phyloP scores from a whole-genome alignment of 2,113 vertebrate species.

The Cacatua alba region DNA sequence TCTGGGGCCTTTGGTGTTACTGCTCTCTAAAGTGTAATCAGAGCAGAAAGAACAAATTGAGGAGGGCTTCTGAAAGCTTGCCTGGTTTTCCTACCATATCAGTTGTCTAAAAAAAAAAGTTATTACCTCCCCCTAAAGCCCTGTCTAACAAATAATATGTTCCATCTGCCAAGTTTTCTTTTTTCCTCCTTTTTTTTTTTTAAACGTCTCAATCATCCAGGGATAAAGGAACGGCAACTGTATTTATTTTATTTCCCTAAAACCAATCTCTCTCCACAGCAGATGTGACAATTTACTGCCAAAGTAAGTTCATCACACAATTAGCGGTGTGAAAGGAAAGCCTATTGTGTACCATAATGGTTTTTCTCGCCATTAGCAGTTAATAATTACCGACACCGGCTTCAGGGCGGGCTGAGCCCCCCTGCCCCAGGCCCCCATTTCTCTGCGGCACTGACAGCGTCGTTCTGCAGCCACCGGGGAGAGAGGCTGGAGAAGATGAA shows the following conservation, averaged over 20 bases:
- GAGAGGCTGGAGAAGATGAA: neutral
- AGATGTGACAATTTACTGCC: constrained; percentile 77
- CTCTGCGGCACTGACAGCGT: rapidly evolving
- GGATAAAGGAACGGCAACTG: constrained; percentile 45
- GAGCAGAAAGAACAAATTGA: neutral
- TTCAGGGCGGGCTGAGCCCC: neutral
- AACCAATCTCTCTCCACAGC: constrained; percentile 68
- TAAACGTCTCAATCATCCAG: constrained; percentile 1
- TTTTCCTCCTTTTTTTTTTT: neutral
- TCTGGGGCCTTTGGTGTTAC: rapidly evolving
- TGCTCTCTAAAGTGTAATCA: neutral
- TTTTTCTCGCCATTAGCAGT: constrained; percentile 77
- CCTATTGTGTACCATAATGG: constrained; percentile 70
- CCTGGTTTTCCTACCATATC: neutral
- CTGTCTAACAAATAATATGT: neutral
- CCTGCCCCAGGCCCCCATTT: neutral
- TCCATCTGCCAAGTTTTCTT: neutral
- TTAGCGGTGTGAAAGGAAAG: constrained; percentile 77
- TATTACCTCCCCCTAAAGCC: neutral
- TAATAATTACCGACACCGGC: constrained; percentile 71
- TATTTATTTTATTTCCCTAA: constrained; percentile 72
- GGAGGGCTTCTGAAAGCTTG: neutral
- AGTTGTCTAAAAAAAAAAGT: neutral
- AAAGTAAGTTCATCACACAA: constrained; percentile 75
- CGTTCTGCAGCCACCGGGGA: neutral